These are phyloP conservation scores for Carcharodon carcharias DNA, from an alignment of 2,797 vertebrate genomes.

Conservation along the genomic window DNA sequence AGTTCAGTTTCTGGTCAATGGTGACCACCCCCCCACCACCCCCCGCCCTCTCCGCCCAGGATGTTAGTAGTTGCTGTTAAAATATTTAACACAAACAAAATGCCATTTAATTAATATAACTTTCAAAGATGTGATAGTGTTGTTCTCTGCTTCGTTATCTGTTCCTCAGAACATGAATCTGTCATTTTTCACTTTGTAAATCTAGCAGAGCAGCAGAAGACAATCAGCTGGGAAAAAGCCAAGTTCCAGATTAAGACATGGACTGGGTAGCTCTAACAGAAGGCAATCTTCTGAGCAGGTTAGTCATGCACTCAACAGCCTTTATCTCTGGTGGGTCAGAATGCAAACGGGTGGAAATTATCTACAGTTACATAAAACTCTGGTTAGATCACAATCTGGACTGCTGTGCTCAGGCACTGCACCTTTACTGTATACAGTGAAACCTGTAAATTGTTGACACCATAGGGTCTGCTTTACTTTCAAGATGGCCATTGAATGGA, in stretches of 20 bases:
- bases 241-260: neutral
- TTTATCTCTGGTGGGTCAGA: neutral
- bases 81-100: neutral
- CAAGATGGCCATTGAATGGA: neutral
- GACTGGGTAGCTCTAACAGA: slow-evolving; percentile 21
- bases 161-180: too few species aligned
- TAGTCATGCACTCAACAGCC: neutral
- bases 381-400: neutral
- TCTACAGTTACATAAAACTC: neutral
- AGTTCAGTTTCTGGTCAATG: too few species aligned
- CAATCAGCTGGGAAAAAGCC: neutral
- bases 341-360: neutral
- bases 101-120: neutral
- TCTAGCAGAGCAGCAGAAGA: neutral
- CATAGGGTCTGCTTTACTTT: neutral
- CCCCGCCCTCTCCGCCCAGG: too few species aligned
- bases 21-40: too few species aligned
- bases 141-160: neutral
- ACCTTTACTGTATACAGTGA: neutral
- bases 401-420: neutral
- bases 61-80: too few species aligned
- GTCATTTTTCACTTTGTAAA: neutral
- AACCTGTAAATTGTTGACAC: neutral
- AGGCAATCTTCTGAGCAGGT: neutral
- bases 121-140: neutral